A percentile compares a stretch with the other conserved stretches of the same genome.
Conservation (phyloP, 1,140 invertebrate species). For the Orchesella cincta region DNA sequence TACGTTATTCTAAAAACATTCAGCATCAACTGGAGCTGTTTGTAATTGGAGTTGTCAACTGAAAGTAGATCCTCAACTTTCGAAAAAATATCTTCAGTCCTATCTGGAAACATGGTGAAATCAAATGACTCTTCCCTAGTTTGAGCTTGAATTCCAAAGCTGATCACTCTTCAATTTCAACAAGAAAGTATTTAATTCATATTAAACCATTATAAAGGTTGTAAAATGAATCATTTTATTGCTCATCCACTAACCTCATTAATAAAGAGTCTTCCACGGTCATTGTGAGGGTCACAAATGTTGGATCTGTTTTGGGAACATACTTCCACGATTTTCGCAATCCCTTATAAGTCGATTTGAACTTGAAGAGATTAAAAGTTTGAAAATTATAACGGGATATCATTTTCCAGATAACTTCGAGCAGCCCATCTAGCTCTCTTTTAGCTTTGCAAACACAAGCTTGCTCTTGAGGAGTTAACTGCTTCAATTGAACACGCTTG, state of each 20-base stretch:
- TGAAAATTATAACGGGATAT: background rate
- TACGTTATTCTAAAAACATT: background rate
- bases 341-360: background rate
- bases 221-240: background rate
- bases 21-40: constrained; percentile 2
- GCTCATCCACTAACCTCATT: background rate
- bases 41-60: background rate
- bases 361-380: background rate
- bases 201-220: background rate
- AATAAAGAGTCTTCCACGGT: constrained; percentile 2
- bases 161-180: background rate
- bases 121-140: background rate
- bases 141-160: background rate
- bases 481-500: background rate
- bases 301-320: background rate
- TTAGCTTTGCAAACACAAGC: background rate
- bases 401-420: background rate
- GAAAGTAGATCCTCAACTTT: constrained; percentile 28
- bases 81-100: constrained; percentile 21
- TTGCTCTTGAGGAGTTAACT: background rate
- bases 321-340: background rate
- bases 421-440: background rate
- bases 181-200: background rate
- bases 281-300: background rate
- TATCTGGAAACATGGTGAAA: constrained; percentile 28